phyloP scores from a whole-genome alignment of 2,113 vertebrate genomes.

The Eidolon helvum region DNA sequence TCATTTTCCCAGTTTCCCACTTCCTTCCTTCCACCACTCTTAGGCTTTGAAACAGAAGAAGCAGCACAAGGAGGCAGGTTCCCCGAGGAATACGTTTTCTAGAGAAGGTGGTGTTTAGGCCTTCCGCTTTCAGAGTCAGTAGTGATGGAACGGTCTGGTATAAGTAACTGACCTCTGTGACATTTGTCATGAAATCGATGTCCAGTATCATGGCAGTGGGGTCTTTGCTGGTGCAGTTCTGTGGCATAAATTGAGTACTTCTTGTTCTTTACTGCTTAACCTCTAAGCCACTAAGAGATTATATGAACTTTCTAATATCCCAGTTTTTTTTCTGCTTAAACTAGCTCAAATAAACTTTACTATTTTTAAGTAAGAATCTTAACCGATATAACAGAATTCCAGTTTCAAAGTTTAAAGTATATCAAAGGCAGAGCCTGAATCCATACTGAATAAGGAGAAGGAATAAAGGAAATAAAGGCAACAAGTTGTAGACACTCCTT shows the following conservation, averaged over 20 bases:
- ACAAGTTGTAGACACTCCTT: neutral
- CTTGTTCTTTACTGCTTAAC: neutral
- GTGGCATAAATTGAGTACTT: neutral
- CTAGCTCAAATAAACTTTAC: neutral
- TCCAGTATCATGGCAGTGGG: neutral
- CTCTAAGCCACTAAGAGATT: neutral
- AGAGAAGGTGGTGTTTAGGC: neutral
- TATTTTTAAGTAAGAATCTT: neutral
- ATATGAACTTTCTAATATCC: neutral
- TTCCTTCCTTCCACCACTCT: neutral
- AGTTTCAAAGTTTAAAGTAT: too few relatives aligned
- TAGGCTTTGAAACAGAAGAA: neutral
- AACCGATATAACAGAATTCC: neutral
- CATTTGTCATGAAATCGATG: neutral
- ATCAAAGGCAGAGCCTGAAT: too few relatives aligned
- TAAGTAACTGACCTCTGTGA: neutral
- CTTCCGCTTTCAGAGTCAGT: neutral
- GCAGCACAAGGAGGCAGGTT: neutral
- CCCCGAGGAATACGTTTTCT: neutral
- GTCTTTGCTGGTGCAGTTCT: neutral
- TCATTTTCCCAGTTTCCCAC: neutral
- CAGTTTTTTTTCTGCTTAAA: neutral
- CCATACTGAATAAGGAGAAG: too few relatives aligned
- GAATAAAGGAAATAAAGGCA: neutral
- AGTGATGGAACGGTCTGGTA: neutral